Evolutionary conservation across 2,797 vertebrate species (phyloP).

Genomic region (Denticeps clupeoides): DNA sequence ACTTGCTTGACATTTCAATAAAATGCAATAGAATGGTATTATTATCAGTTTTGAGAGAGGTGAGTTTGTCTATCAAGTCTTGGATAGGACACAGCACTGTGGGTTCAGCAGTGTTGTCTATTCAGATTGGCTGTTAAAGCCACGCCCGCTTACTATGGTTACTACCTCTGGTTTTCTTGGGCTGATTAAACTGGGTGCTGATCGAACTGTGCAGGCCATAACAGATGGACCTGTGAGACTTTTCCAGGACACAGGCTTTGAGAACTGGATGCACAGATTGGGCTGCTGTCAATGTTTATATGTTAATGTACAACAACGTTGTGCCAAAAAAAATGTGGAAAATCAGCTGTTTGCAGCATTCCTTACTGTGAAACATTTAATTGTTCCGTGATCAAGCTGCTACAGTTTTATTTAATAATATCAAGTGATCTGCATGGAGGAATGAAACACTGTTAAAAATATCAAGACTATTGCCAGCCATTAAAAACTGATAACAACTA

Average conservation of each 20-base stretch:
- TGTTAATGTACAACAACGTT: slow-evolving; percentile 1
- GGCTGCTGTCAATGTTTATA: slow-evolving; percentile 2
- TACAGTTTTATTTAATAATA: slow-evolving; percentile 12
- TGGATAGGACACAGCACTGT: no score
- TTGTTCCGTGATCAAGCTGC: slow-evolving; percentile 7
- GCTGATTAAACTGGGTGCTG: slow-evolving; percentile 5
- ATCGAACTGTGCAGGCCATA: slow-evolving; percentile 4
- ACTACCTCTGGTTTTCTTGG: background rate
- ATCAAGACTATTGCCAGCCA: slow-evolving; percentile 5
- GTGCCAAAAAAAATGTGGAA: slow-evolving; percentile 8
- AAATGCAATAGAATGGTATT: no score
- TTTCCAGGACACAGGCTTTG: background rate
- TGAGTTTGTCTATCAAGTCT: no score
- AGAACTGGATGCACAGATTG: slow-evolving; percentile 2
- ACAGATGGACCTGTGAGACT: background rate
- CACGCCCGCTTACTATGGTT: no score
- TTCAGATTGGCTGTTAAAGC: no score
- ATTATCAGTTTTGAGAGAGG: no score
- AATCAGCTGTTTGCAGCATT: slow-evolving; percentile 12
- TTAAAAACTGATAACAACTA: no score
- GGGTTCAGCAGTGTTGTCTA: no score
- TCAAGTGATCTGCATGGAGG: slow-evolving; percentile 16
- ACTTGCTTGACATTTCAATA: no score
- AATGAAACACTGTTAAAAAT: slow-evolving; percentile 15
- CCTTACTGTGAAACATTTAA: slow-evolving; percentile 12